Evolutionary conservation across 2,113 vertebrate genomes (phyloP), one percentile per base, ranked within the genome.

Genomic region (Propithecus coquereli): DNA sequence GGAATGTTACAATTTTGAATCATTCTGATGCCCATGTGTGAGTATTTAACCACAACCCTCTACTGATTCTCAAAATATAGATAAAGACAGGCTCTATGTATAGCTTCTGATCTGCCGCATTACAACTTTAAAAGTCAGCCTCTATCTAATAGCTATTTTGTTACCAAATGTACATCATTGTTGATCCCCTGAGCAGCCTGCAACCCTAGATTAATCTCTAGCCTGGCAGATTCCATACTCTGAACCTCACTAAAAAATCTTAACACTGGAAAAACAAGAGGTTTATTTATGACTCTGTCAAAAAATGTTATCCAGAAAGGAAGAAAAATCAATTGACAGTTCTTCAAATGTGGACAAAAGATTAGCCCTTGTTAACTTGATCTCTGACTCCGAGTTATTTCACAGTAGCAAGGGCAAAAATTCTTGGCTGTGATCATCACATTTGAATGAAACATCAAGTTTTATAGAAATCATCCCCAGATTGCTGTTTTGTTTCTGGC

Each of bases 401-500:
- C 91, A 80, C 25, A 65, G 92, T 32, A 87, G 84, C 59, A 79
- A 93, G 52, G 90, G 71, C 92, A 94, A 80, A 82, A 70, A 50
- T 92, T 47, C 66, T 74, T 89, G 92, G 71, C 85, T 88, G 5
- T 79, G 68, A 76, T 94, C 83, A 89, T 88, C 45, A 71, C 79
- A 40, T 97, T 97, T 87, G 79, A 89, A 95, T 91, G 86, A 93
- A 93, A 86, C 74, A 93, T 57, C 32, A 43, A 54, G 45, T 88
- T 96, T 94, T 93, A 87, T 76, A 93, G 97, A 96, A 96, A 80
- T 70, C 70, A 43, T 87, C 45, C 47, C 86, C 91, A 96, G 70
- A 96, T 94, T 91, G 37, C 52, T 95, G 68, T 95, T 96, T 93
- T 84, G 89, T 94, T 96, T 96, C 94, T 90, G 95, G 95, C 91